A percentile compares a stretch with the other conserved stretches of the same genome.
Conservation (phyloP, 2,797 vertebrate species). For the Clarias laeviceps region DNA sequence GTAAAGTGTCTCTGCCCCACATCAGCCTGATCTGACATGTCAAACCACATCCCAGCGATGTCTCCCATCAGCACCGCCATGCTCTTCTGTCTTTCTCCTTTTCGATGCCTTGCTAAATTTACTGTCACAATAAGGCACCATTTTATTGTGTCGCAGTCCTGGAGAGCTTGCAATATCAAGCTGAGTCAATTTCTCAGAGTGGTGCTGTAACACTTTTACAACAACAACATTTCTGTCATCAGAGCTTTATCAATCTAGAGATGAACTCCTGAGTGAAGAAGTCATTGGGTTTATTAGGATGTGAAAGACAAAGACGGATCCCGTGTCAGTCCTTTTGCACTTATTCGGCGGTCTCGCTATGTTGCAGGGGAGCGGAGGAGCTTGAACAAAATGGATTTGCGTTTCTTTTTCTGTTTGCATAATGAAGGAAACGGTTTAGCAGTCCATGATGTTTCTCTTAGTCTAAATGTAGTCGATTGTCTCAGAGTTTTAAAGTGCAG, state of each 20-base stretch:
- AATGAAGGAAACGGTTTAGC: background rate
- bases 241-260: background rate
- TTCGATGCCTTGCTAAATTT: constrained; percentile 27
- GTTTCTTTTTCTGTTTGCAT: background rate
- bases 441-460: too few species aligned
- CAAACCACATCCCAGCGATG: background rate
- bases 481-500: background rate
- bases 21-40: background rate
- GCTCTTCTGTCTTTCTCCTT: background rate
- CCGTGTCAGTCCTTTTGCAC: background rate
- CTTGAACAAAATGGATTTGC: background rate
- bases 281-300: background rate
- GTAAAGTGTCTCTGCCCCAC: background rate
- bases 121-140: constrained; percentile 31
- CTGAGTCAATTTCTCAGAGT: background rate
- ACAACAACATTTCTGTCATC: background rate
- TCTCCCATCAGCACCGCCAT: background rate
- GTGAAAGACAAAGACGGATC: background rate
- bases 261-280: background rate
- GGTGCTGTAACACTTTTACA: background rate
- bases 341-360: background rate
- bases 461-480: background rate
- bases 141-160: constrained; percentile 5
- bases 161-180: background rate
- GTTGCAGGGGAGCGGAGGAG: background rate